Evolutionary conservation across 2,888 invertebrate genomes (phyloP).

Genomic region (Hemicrepidius hirtus): DNA sequence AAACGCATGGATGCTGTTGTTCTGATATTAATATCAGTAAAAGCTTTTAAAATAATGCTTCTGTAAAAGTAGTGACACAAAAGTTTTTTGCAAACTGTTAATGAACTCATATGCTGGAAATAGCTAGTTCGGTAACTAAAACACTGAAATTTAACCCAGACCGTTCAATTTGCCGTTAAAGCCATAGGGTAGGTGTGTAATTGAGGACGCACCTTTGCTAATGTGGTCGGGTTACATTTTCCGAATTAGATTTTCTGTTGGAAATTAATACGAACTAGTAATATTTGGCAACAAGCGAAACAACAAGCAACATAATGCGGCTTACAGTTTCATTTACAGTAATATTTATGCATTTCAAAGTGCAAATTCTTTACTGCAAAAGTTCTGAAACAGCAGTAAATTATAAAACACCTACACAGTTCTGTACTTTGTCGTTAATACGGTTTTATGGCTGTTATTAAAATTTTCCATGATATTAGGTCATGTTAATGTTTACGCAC

Average conservation of each 20-base stretch:
- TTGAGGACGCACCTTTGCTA: slow-evolving; percentile 20
- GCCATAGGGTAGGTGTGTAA: slow-evolving; percentile 4
- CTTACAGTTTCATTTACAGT: no score
- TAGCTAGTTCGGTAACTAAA: neutral
- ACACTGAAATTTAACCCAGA: neutral
- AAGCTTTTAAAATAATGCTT: neutral
- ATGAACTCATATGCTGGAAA: neutral
- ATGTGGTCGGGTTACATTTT: neutral
- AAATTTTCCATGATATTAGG: no score
- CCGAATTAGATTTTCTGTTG: neutral
- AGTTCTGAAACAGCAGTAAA: no score
- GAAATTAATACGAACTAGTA: neutral
- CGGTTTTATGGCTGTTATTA: no score
- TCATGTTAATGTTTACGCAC: no score
- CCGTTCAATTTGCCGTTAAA: slow-evolving; percentile 20
- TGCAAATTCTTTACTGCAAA: no score
- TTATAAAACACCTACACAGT: no score
- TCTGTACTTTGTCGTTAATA: no score
- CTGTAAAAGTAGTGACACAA: neutral
- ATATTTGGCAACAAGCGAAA: no score
- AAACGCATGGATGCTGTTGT: neutral
- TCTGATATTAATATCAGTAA: slow-evolving; percentile 3
- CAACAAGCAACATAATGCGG: no score
- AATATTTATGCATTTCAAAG: no score
- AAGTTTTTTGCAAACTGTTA: neutral